Evolutionary conservation across 2,888 invertebrate genomes (phyloP).

Genomic region (Quadroppia sp.): DNA sequence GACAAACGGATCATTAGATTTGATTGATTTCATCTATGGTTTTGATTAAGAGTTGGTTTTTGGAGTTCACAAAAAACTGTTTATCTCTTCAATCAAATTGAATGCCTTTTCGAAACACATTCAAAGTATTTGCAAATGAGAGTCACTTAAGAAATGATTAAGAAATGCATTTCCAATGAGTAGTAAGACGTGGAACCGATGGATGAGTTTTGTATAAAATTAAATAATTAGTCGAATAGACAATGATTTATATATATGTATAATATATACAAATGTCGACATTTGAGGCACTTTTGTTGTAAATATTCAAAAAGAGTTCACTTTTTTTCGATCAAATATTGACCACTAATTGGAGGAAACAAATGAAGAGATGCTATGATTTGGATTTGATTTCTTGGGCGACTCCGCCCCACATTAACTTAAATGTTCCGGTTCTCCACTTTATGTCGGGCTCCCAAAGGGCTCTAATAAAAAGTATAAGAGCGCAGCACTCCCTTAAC

Average conservation of each 20-base stretch:
- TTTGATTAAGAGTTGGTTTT: neutral
- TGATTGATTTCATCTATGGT: neutral
- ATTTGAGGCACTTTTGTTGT: conserved; percentile 31
- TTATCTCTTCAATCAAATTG: neutral
- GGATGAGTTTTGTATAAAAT: conserved; percentile 33
- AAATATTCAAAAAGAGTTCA: conserved; percentile 4
- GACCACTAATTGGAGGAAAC: neutral
- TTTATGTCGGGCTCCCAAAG: conserved; percentile 80
- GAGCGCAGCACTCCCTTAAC: conserved; percentile 83
- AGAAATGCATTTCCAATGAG: neutral
- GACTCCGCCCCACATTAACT: conserved; percentile 89
- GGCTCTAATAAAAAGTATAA: conserved; percentile 80
- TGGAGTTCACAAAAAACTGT: neutral
- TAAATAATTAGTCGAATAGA: conserved; percentile 31
- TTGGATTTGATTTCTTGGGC: conserved; percentile 81
- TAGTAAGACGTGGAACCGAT: neutral
- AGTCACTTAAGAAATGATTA: neutral
- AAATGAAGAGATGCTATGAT: conserved; percentile 47
- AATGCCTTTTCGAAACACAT: neutral
- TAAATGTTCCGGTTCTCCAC: conserved; percentile 88
- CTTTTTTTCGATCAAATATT: conserved; percentile 20
- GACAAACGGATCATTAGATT: neutral
- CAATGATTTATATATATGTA: conserved; percentile 13
- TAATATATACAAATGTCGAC: conserved; percentile 4
- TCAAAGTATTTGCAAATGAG: neutral